Conservation (phyloP, 2,797 vertebrate species). For the Dromococcyx pavoninus region DNA sequence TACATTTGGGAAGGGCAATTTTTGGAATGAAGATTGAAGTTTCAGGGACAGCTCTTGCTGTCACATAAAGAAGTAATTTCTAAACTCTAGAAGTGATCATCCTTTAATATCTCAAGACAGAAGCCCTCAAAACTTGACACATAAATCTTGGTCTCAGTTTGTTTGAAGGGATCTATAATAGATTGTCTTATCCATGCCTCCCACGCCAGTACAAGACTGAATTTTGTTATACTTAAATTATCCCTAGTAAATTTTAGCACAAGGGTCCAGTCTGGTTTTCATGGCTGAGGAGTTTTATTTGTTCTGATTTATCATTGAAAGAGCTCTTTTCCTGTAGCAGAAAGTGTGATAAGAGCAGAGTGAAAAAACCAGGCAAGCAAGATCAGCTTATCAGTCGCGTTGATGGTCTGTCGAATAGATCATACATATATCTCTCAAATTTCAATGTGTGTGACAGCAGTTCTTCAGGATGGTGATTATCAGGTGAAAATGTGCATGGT, state of each 20-base stretch:
- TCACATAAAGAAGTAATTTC: slow-evolving; percentile 8
- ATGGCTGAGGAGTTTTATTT: slow-evolving; percentile 27
- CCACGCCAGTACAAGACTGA: background rate
- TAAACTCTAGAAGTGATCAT: slow-evolving; percentile 1
- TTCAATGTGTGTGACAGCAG: background rate
- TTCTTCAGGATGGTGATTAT: background rate
- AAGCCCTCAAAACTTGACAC: background rate
- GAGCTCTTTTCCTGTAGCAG: background rate
- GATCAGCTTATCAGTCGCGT: background rate
- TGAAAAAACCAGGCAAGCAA: background rate
- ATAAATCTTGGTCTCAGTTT: background rate
- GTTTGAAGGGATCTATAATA: background rate
- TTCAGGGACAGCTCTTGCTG: background rate
- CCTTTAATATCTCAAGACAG: slow-evolving; percentile 3
- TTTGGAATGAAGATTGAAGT: slow-evolving; percentile 38
- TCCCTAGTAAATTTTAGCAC: background rate
- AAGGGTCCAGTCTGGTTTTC: background rate
- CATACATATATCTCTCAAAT: background rate
- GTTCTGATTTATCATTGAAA: slow-evolving; percentile 39
- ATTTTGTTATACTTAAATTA: slow-evolving; percentile 13
- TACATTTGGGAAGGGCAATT: background rate
- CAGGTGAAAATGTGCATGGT: background rate
- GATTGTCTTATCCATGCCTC: background rate
- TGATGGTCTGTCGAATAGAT: background rate
- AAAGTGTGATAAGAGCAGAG: slow-evolving; percentile 11